Percentiles rank a stretch among this genome's conserved stretches.
These are phyloP conservation scores for Emmelina monodactyla DNA, from an alignment of 2,888 invertebrate genomes.

Conservation along the genomic window DNA sequence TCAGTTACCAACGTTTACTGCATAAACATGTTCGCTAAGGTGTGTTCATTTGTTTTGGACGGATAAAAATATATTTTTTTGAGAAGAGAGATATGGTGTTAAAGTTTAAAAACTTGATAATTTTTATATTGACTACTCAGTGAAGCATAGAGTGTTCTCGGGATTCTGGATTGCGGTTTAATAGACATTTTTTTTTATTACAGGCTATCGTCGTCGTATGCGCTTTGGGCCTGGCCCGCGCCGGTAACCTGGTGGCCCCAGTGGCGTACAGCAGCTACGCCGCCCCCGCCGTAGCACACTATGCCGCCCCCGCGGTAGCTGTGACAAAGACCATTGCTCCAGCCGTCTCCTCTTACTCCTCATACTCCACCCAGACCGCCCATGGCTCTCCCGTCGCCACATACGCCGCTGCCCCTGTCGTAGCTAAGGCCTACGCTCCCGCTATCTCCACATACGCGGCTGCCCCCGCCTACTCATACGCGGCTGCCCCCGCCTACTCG, in stretches of 20 bases:
- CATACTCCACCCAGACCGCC: constrained; percentile 32
- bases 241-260: constrained; percentile 45
- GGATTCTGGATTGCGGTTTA: not conserved
- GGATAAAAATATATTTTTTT: too few species aligned
- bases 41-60: constrained; percentile 37
- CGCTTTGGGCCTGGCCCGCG: constrained; percentile 66
- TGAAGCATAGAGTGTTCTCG: too few species aligned
- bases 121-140: too few species aligned
- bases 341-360: constrained; percentile 21
- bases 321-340: constrained; percentile 27
- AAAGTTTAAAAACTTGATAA: too few species aligned
- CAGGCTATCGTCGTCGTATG: constrained; percentile 67
- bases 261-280: constrained; percentile 9
- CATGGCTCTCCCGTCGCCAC: constrained; percentile 26
- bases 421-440: constrained; percentile 37
- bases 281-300: constrained; percentile 39
- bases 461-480: constrained; percentile 47
- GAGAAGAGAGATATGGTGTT: too few species aligned
- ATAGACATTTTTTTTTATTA: constrained; percentile 12
- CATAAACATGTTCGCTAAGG: constrained; percentile 64
- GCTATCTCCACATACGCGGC: constrained; percentile 33
- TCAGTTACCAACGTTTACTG: constrained; percentile 58
- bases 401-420: constrained; percentile 25
- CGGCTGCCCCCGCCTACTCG: constrained; percentile 23
- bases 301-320: constrained; percentile 30